These are phyloP conservation scores for Eurois occulta DNA, from an alignment of 2,888 invertebrate genomes.

Conservation along the genomic window DNA sequence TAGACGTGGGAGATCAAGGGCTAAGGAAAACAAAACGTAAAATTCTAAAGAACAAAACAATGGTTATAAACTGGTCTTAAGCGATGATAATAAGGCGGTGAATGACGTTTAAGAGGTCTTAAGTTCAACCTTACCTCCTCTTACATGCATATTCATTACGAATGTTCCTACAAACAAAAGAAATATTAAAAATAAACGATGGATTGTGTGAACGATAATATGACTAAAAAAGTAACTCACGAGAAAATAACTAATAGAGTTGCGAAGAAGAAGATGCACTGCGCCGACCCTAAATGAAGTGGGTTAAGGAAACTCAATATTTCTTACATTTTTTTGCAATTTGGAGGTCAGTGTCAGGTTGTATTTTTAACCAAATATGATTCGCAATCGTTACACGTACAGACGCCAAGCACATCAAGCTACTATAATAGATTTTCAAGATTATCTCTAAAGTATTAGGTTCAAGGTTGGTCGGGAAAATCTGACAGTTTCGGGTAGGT, in stretches of 20 bases:
- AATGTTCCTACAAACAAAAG: neutral
- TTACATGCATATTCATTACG: slow-evolving; percentile 32
- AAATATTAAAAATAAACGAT: neutral
- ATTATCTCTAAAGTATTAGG: no score
- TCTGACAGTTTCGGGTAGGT: no score
- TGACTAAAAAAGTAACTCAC: neutral
- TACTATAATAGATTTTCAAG: no score
- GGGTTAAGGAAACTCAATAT: no score
- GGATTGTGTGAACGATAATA: neutral
- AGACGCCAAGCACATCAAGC: no score
- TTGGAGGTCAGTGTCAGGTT: no score
- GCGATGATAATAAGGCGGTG: slow-evolving; percentile 46
- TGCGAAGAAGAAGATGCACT: neutral
- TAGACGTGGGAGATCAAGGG: neutral
- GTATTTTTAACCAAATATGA: no score
- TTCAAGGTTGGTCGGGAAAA: no score
- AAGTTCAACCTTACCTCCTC: slow-evolving; percentile 21
- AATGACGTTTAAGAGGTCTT: slow-evolving; percentile 33
- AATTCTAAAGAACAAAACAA: slow-evolving; percentile 18
- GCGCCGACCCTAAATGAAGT: neutral
- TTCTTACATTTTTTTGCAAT: no score
- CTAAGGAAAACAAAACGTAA: neutral
- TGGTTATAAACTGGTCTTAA: neutral
- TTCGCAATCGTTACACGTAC: no score
- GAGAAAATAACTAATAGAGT: neutral